phyloP scores from a whole-genome alignment of 2,113 vertebrate genomes.

The Lepus americanus region DNA sequence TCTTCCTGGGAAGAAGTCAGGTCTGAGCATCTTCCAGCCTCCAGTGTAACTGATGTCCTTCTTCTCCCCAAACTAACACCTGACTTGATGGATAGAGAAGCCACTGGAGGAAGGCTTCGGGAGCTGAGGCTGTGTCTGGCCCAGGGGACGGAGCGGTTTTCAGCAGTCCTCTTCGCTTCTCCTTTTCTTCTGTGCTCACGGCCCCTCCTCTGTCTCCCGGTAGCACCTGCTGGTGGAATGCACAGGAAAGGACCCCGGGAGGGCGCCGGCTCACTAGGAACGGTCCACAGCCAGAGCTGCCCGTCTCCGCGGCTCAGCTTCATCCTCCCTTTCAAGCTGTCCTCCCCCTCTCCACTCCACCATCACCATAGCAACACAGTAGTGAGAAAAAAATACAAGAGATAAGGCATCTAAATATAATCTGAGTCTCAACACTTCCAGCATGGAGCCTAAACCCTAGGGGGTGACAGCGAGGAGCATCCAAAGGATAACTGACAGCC shows the following conservation, averaged over 20 bases:
- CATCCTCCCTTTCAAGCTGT: slow-evolving; percentile 82
- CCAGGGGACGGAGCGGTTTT: background rate
- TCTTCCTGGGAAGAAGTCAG: slow-evolving; percentile 1
- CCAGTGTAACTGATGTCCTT: background rate
- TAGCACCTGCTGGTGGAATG: background rate
- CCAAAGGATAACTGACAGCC: slow-evolving; percentile 46
- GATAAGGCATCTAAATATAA: slow-evolving; percentile 90
- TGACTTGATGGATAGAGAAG: slow-evolving; percentile 2
- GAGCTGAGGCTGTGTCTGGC: background rate
- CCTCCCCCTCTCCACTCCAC: slow-evolving; percentile 69
- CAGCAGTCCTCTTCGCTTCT: background rate
- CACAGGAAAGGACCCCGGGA: background rate
- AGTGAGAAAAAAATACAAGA: slow-evolving; percentile 85
- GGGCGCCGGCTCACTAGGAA: background rate
- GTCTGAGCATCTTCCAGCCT: slow-evolving; percentile 12
- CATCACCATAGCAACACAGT: slow-evolving; percentile 90
- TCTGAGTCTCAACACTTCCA: slow-evolving; percentile 87
- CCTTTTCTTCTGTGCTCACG: background rate
- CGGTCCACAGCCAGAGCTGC: slow-evolving; percentile 47
- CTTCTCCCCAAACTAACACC: background rate
- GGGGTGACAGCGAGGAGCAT: slow-evolving; percentile 76
- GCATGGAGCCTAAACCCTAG: slow-evolving; percentile 84
- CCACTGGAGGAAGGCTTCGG: background rate
- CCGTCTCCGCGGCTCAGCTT: slow-evolving; percentile 73
- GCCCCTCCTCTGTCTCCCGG: background rate